Base-by-base conservation (phyloP, 2,888 invertebrate genomes). In the Sabatieria punctata region DNA sequence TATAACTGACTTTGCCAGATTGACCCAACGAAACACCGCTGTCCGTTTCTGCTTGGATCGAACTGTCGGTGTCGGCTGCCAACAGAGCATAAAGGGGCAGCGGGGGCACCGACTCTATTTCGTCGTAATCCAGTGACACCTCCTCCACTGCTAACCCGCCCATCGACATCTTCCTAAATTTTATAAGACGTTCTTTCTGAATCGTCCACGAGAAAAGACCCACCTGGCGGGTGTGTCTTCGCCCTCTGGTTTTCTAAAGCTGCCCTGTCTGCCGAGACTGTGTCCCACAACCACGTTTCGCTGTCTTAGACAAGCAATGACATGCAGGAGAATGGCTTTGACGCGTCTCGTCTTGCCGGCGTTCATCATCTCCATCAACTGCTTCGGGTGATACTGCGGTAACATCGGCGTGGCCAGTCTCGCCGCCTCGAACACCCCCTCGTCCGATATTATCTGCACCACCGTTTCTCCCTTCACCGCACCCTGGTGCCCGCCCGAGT, bases 301-400 rank as follows among this genome's bases (percentile, higher is more conserved):
- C 57, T 57, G 47, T 51, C 50, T 19, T 21, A 73, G 60, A 55
- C 72, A 85, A 68, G 86, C 79, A 26, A 95, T 88, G 46, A 99
- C 75, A 74, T 99, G 95, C 1, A 88, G 82, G 38, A 99, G 74
- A 53, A 99, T 97, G 1, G 95, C 95, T 66, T 95, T 93, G 0
- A 97, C 97, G 79, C 95, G 85, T 60, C 86, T 75, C 55, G 89
- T 91, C 71, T 91, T 93, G 2, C 97, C 97, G 45, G 91, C 93
- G 71, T 95, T 95, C 25, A 99, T 74, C 35, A 99, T 71, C 64
- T 97, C 97, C 84, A 97, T 93, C 30, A 99, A 72, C 62, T 95
- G 95, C 62, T 93, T 93, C 0, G 97, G 97, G 71, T 99, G 97
- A 66, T 97, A 99, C 62, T 99, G 97, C 0, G 97, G 97, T 49